Evolutionary conservation across 2,113 vertebrate species (phyloP), one percentile per base, ranked within the genome.

Genomic region (Chloropsis hardwickii): DNA sequence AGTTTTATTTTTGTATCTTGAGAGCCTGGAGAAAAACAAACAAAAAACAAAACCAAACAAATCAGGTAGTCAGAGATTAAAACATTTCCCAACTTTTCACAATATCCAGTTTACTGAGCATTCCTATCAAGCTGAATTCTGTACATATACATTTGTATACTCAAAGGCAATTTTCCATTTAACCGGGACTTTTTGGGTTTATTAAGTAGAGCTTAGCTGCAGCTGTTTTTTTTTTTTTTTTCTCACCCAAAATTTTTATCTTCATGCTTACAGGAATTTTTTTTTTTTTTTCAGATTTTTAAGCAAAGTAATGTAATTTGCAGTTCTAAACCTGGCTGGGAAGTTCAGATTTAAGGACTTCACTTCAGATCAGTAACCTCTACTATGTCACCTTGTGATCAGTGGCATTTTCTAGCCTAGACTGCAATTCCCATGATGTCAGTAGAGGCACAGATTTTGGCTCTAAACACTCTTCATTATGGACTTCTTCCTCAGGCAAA

Each of bases 261-360:
- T 85, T 58, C 51, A 51, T 56, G 39, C 45, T 88, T 58, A 28
- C 42, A 97, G 37, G 48, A 87, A 95, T 60, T 45, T 3, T 39
- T 78, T 88, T 3, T 39, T 78, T 88, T 79, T 72, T 48, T 92
- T 88, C 35, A 66, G 11, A 56, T 88, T 94, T 88, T 90, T 58
- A 92, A 91, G n/a, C 11, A 90, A 94, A 81, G 58, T 48, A 89
- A 78, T 58, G 29, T 76, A 61, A 95, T 93, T 95, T 96, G 20
- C 23, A 67, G 88, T 74, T 92, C 50, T 74, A 94, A 91, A 72
- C 12, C 57, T 77, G 27, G 4, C 39, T 54, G 23, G 37, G 21
- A 54, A 81, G 42, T 87, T 96, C 73, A 86, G 87, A 86, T 93
- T 95, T 90, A 83, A 88, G 39, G 37, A 92, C 53, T 62, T 67